Evolutionary conservation across 30 jellyfish, hydroid and myxozoan species (phyloP).

Genomic region (Phacellophora camtschatica): DNA sequence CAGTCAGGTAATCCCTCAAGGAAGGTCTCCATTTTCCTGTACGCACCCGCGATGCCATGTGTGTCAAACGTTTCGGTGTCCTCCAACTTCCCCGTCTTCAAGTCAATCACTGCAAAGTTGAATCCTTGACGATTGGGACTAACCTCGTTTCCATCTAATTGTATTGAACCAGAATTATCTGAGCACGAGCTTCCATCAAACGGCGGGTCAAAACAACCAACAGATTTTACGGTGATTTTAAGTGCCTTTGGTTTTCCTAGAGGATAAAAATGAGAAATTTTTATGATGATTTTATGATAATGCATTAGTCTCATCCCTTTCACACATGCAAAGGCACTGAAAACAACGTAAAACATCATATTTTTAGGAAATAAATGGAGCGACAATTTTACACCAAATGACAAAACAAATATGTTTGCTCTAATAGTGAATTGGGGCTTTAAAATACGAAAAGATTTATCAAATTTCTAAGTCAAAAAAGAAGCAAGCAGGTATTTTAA

Average conservation of each 20-base stretch:
- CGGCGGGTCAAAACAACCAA: constrained; percentile 98
- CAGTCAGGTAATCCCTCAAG: constrained; percentile 73
- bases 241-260: constrained; percentile 32
- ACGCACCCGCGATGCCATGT: constrained; percentile 98
- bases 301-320: no score
- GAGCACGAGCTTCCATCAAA: constrained; percentile 90
- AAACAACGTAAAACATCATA: no score
- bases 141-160: constrained; percentile 76
- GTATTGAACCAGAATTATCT: constrained; percentile 93
- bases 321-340: no score
- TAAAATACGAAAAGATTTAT: no score
- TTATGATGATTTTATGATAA: no score
- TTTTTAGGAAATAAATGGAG: no score
- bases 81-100: constrained; percentile 78
- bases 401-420: no score
- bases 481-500: no score
- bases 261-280: no score
- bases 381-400: no score
- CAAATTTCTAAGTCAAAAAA: no score
- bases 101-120: constrained; percentile 89
- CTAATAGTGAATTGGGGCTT: no score
- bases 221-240: constrained; percentile 61
- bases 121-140: constrained; percentile 94
- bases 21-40: constrained; percentile 64
- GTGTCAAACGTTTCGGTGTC: constrained; percentile 79